Base-by-base conservation (phyloP, 2,113 vertebrate genomes). In the Gopherus flavomarginatus region DNA sequence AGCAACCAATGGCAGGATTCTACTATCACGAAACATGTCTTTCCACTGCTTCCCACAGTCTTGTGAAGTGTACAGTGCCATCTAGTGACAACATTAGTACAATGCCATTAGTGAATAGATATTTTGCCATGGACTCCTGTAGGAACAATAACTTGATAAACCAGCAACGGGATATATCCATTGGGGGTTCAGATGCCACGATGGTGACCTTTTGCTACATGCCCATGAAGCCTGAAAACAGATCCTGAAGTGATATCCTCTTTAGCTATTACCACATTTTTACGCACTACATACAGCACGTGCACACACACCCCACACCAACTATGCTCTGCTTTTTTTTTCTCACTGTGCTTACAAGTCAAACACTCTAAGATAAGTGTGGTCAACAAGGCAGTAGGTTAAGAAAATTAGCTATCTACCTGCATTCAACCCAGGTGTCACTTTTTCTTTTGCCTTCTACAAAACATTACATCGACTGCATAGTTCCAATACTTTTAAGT, bases 31-130 rank as follows among this genome's bases (percentile, higher is more conserved):
- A 16, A 47, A 3, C 21, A 89, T 87, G 13, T 29, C 14, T 78
- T 92, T 38, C n/a, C 77, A 81, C 12, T 0, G 52, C 26, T 0
- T 27, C 11, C 6, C 3, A 0, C 19, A 92, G 69, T 4, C 54
- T 38, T 19, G 54, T 31, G 83, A 27, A 84, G 89, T 88, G 29
- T 5, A 1, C 21, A 85, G 78, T 80, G 91, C 56, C 91, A 65
- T 50, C 92, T 85, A 35, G 56, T 83, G 56, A 86, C 44, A 90
- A 44, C 29, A 17, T 31, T 22, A 82, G 82, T 93, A 82, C 35
- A 62, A n/a, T 21, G 82, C 3, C 77, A 84, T 35, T 42, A 65
- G 88, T 44, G 56, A 27, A 1, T 2, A 69, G 31, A 72, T 9
- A 72, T 72, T 72, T 72, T 72, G 65, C 8, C n/a, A 0, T 5